Percentiles rank a stretch among this genome's conserved stretches.
These are phyloP conservation scores for Hypomesus transpacificus DNA, from an alignment of 2,113 vertebrate genomes.

Conservation along the genomic window DNA sequence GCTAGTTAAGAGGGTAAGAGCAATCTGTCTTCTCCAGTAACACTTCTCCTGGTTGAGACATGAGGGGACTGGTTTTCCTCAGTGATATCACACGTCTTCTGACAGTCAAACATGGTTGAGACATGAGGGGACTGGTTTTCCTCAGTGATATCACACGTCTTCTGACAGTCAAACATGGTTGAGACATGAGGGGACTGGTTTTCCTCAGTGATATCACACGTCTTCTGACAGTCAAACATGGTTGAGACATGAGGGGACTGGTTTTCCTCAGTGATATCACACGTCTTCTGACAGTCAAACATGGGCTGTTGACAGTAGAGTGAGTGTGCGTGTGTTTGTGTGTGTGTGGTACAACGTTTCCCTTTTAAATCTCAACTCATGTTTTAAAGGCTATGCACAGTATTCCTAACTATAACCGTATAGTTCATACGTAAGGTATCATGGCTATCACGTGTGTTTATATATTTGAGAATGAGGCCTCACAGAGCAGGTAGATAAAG, in stretches of 20 bases:
- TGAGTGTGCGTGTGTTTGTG: too few relatives aligned
- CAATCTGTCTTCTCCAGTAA: slow-evolving; percentile 18
- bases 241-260: slow-evolving; percentile 10
- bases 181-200: slow-evolving; percentile 12
- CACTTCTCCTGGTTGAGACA: slow-evolving; percentile 21
- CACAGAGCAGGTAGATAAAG: too few relatives aligned
- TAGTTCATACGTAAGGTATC: too few relatives aligned
- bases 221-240: background rate
- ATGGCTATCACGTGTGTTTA: background rate
- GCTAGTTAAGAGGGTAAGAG: slow-evolving; percentile 2
- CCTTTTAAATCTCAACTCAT: too few relatives aligned
- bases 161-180: too few relatives aligned
- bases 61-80: slow-evolving; percentile 13
- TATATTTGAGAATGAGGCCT: too few relatives aligned
- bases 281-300: background rate
- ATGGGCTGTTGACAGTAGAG: too few relatives aligned
- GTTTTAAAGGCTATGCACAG: too few relatives aligned
- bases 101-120: too few relatives aligned
- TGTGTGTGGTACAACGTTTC: too few relatives aligned
- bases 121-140: slow-evolving; percentile 14
- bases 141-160: slow-evolving; percentile 15
- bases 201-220: slow-evolving; percentile 19
- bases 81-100: slow-evolving; percentile 12
- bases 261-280: slow-evolving; percentile 14
- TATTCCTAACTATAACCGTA: too few relatives aligned